phyloP scores from a whole-genome alignment of 2,797 vertebrate species.

The Chelonia mydas region DNA sequence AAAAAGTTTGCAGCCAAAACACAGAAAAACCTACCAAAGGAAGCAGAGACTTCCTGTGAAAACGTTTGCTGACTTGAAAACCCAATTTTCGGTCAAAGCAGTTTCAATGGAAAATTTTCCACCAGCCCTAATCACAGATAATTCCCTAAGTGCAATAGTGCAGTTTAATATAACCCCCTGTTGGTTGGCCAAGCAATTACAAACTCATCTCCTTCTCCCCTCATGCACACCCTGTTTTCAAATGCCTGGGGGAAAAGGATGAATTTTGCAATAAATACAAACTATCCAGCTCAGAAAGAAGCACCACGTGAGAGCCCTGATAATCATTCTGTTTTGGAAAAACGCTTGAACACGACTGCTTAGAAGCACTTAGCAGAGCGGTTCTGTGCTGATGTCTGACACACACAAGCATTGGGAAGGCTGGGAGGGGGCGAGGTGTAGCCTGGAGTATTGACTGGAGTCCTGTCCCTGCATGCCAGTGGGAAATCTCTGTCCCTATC shows the following conservation, averaged over 20 bases:
- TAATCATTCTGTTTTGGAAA: background rate
- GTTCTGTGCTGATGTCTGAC: background rate
- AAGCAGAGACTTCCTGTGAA: background rate
- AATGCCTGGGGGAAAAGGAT: accelerated
- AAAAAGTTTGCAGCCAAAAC: background rate
- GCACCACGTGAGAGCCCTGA: background rate
- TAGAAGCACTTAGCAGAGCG: background rate
- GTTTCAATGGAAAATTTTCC: background rate
- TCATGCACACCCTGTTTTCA: accelerated
- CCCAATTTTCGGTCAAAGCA: background rate
- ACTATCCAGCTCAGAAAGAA: background rate
- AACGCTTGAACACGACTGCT: background rate
- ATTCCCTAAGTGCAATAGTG: accelerated
- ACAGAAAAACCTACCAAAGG: background rate
- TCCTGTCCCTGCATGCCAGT: background rate
- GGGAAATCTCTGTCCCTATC: background rate
- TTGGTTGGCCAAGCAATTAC: background rate
- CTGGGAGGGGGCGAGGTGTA: accelerated
- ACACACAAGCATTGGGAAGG: background rate
- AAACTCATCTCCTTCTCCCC: background rate
- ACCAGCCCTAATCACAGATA: accelerated
- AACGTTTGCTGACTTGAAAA: background rate
- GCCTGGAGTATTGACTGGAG: accelerated
- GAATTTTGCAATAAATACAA: background rate
- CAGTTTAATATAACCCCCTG: background rate